Evolutionary conservation across 1,140 invertebrate species (phyloP), one percentile per base, ranked within the genome.

Genomic region (Drosophila nigrodunni): DNA sequence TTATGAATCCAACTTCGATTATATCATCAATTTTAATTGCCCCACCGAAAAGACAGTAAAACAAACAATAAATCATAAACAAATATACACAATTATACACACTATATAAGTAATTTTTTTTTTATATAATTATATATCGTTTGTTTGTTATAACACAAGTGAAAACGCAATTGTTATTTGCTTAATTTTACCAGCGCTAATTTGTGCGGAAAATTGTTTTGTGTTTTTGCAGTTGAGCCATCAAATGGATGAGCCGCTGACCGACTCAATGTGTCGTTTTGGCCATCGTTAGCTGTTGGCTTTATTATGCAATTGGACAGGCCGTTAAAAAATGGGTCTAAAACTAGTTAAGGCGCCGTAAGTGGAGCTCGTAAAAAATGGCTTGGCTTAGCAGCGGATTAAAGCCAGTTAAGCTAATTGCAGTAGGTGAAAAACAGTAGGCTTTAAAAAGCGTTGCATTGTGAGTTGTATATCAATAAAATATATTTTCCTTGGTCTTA

Each of bases 1-100:
- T 43, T 35, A 49, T 50, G 52, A 15, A 44, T 46, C 18, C 34
- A 13, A 2, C 15, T 34, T 21, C 54, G 37, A 74, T 74, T 75
- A 75, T 75, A 75, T 75, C 73, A 75, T 71, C 30, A 50, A 39
- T 30, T 64, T 64, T 75, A 74, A 69, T 69, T 74, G 71, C 65
- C 49, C 49, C 39, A 57, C 25, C 49, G 46, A 59, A 49, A 55
- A 64, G 10, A 39, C 9, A 13, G 18, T 50, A 72, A 65, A 43
- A 50, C n/a, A 8, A 65, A 35, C 65, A 49, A 58, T 67, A 57
- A 67, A 67, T 58, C 66, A 68, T 44, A 52, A 54, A 9, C 54
- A 13, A 49, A 68, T 41, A 68, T 50, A 50, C 30, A 39, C 43
- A 55, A 58, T 50, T 68, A 58, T 34, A 30, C 21, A 57, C 39